phyloP scores from a whole-genome alignment of 1,140 invertebrate species.

The Chionoecetes opilio region DNA sequence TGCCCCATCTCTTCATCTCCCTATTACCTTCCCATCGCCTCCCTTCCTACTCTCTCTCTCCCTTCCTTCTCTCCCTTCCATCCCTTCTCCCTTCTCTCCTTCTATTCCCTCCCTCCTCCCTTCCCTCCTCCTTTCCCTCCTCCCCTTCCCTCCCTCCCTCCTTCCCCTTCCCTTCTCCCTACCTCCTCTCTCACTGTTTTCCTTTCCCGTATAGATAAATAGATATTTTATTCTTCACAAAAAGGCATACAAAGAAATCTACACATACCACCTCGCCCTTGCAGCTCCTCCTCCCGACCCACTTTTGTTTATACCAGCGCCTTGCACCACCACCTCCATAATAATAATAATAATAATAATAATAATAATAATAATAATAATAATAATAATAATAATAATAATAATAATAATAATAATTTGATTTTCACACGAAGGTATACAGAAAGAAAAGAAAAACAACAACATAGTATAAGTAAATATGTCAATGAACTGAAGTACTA shows the following conservation, averaged over 20 bases:
- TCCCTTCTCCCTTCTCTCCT: background rate
- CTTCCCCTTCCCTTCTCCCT: background rate
- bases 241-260: too few species aligned
- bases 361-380: too few species aligned
- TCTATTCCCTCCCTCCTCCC: background rate
- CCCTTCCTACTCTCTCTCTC: background rate
- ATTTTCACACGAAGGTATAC: too few species aligned
- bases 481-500: too few species aligned
- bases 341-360: too few species aligned
- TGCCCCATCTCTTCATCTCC: constrained; percentile 10
- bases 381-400: too few species aligned
- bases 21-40: background rate
- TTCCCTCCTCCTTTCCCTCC: background rate
- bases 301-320: background rate
- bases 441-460: too few species aligned
- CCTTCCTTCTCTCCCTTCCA: background rate
- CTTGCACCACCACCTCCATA: too few species aligned
- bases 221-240: too few species aligned
- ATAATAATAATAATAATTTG: too few species aligned
- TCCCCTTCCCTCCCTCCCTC: background rate
- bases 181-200: background rate
- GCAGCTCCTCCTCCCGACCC: background rate
- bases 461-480: too few species aligned
- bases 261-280: background rate
- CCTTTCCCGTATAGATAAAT: background rate